A percentile compares a stretch with the other conserved stretches of the same genome.
Evolutionary conservation across 2,113 vertebrate species (phyloP).

Genomic region (Sander lucioperca): DNA sequence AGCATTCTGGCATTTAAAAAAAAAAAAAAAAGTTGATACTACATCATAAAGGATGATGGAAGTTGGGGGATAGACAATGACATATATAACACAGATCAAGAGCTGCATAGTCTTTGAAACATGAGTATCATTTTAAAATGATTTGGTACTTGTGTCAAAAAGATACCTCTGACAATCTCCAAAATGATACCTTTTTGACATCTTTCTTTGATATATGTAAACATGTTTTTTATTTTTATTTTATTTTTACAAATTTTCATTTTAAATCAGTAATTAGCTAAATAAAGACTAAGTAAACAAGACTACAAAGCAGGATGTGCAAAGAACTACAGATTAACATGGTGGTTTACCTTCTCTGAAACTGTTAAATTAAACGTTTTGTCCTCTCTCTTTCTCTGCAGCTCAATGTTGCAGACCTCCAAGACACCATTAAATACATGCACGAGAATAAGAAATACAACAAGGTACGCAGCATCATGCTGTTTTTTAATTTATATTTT

Average conservation of each 20-base stretch:
- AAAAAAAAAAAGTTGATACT: not conserved
- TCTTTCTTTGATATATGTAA: not conserved
- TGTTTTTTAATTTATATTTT: too few species aligned
- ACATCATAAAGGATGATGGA: too few species aligned
- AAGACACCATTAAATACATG: constrained; percentile 91
- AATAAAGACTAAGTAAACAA: not conserved
- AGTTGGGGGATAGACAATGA: too few species aligned
- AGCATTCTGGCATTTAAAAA: not conserved
- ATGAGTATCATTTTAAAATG: not conserved
- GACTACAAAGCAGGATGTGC: not conserved
- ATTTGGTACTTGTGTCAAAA: not conserved
- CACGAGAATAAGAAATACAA: constrained; percentile 89
- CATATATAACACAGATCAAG: not conserved
- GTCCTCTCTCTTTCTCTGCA: constrained; percentile 72
- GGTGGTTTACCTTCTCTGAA: not conserved
- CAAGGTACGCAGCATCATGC: constrained; percentile 69
- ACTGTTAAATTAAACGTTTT: not conserved
- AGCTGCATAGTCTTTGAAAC: not conserved
- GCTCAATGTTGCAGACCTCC: constrained; percentile 90
- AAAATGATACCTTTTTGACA: not conserved
- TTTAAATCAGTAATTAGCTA: not conserved
- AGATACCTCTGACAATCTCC: not conserved
- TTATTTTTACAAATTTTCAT: not conserved
- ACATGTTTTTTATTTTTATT: not conserved
- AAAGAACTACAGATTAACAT: not conserved